phyloP scores from a whole-genome alignment of 2,888 invertebrate species.

The Galerucella nymphaeae region DNA sequence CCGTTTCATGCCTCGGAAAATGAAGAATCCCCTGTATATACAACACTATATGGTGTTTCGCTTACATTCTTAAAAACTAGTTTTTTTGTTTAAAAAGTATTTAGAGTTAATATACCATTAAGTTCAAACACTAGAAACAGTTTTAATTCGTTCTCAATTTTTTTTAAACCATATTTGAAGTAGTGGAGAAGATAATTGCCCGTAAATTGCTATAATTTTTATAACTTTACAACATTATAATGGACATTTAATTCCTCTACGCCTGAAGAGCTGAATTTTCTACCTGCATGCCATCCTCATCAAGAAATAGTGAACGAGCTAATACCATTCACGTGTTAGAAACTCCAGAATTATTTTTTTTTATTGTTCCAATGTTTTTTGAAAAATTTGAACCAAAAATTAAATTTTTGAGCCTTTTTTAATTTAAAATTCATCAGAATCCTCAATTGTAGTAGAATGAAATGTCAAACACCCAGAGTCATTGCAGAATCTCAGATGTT shows the following conservation, averaged over 20 bases:
- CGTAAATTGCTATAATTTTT: slow-evolving; percentile 59
- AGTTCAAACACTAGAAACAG: slow-evolving; percentile 24
- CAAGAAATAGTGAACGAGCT: slow-evolving; percentile 11
- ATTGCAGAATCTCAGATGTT: too few species aligned
- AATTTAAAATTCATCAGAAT: too few species aligned
- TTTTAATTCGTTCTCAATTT: slow-evolving; percentile 21
- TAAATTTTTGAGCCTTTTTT: too few species aligned
- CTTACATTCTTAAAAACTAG: neutral
- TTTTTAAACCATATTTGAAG: slow-evolving; percentile 38
- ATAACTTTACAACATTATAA: slow-evolving; percentile 58
- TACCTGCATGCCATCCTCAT: slow-evolving; percentile 46
- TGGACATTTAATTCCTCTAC: slow-evolving; percentile 57
- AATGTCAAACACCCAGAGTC: too few species aligned
- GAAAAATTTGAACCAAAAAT: too few species aligned
- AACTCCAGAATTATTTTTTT: too few species aligned
- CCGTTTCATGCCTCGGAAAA: too few species aligned
- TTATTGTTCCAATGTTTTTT: too few species aligned
- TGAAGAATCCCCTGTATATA: too few species aligned
- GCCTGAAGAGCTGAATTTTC: slow-evolving; percentile 44
- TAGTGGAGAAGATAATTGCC: slow-evolving; percentile 52
- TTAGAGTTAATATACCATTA: slow-evolving; percentile 27
- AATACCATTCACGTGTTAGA: slow-evolving; percentile 9
- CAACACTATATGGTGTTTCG: too few species aligned
- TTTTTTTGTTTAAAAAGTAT: neutral
- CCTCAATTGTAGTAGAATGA: too few species aligned